A percentile compares a stretch with the other conserved stretches of the same genome.
These are phyloP conservation scores for human DNA, from an alignment of 2,113 vertebrate genomes.

Conservation along the genomic window GRCh38 chrX:139303501-139304000, in stretches of 20 bases:
- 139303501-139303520: conserved; percentile 37
- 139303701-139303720: not conserved
- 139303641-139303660: not conserved
- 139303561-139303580: not conserved
- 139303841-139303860: not conserved
- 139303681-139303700: not conserved
- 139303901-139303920: not conserved
- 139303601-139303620: not conserved
- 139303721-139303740: not conserved
- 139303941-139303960: not conserved
- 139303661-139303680: not conserved
- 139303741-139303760: not conserved
- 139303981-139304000: not conserved
- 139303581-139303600: not conserved
- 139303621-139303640: not conserved
- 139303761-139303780: not conserved
- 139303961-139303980: not conserved
- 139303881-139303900: not conserved
- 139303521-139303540: not conserved
- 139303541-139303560: not conserved
- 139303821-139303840: not conserved
- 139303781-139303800: not conserved
- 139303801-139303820: not conserved
- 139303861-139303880: not conserved
- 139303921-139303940: not conserved